These are phyloP conservation scores for Idaea biselata DNA, from an alignment of 2,888 invertebrate species.

Conservation along the genomic window DNA sequence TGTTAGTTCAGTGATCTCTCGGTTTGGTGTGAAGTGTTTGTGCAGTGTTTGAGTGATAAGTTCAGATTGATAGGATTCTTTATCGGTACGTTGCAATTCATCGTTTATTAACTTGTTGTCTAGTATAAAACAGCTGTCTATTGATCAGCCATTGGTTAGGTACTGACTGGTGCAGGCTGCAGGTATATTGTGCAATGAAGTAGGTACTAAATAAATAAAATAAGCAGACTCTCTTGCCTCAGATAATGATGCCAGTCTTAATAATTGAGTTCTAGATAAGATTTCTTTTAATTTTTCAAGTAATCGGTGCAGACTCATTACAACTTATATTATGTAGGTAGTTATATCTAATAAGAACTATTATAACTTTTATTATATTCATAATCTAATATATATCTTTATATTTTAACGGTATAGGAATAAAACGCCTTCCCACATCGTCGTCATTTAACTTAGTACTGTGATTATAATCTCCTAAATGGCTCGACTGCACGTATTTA, in stretches of 20 bases:
- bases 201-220: background rate
- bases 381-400: constrained; percentile 36
- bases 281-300: background rate
- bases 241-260: background rate
- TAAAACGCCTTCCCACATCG: constrained; percentile 36
- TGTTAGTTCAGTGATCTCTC: constrained; percentile 27
- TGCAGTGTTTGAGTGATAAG: constrained; percentile 24
- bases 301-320: background rate
- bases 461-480: background rate
- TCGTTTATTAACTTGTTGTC: constrained; percentile 19
- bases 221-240: background rate
- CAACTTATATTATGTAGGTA: background rate
- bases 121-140: constrained; percentile 15
- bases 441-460: constrained; percentile 21
- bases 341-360: background rate
- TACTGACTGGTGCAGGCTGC: no score
- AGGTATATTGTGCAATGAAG: background rate
- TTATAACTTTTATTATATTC: constrained; percentile 5
- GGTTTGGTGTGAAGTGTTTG: constrained; percentile 34
- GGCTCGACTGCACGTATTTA: background rate
- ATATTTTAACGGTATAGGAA: constrained; percentile 54
- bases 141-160: background rate
- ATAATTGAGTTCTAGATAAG: background rate
- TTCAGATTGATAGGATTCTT: constrained; percentile 18
- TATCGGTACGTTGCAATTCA: constrained; percentile 18